A percentile compares a stretch with the other conserved stretches of the same genome.
These are phyloP conservation scores for Dendronephthya gigantea DNA, from an alignment of 64 coral and sea anemone species.

Conservation along the genomic window DNA sequence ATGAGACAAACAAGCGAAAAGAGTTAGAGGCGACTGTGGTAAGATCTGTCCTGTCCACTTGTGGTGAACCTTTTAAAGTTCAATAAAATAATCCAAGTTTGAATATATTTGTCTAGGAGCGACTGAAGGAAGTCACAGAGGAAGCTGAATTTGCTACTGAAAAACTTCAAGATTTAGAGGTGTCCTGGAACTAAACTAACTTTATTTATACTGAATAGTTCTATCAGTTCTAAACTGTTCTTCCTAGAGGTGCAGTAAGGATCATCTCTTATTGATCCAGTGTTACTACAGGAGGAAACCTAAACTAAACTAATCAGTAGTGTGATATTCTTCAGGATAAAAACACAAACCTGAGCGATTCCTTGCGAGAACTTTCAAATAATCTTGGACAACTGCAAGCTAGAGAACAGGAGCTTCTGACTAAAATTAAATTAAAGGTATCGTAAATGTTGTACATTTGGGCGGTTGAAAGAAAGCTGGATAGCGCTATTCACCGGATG, in stretches of 20 bases:
- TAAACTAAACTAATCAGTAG: too few relatives aligned
- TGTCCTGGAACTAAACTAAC: too few relatives aligned
- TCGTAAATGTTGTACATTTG: too few relatives aligned
- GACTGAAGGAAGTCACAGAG: constrained; percentile 85
- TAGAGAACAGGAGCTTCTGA: constrained; percentile 86
- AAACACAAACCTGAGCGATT: constrained; percentile 67
- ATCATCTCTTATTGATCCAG: too few relatives aligned
- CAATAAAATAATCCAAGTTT: neutral
- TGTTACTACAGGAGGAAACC: too few relatives aligned
- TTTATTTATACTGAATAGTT: too few relatives aligned
- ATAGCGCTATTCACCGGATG: too few relatives aligned
- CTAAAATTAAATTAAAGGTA: constrained; percentile 93
- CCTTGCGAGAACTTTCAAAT: constrained; percentile 89
- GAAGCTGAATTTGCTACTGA: constrained; percentile 80
- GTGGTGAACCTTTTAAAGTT: neutral
- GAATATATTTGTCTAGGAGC: constrained; percentile 41
- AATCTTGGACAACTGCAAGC: constrained; percentile 91
- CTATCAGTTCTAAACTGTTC: too few relatives aligned
- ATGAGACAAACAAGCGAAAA: constrained; percentile 70
- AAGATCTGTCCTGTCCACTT: neutral
- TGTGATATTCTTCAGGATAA: constrained; percentile 47
- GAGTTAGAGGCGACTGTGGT: constrained; percentile 49
- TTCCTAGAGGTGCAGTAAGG: too few relatives aligned
- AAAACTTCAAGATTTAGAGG: constrained; percentile 85
- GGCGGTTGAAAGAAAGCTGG: too few relatives aligned